Evolutionary conservation across 2,888 invertebrate species (phyloP), one percentile per base, ranked within the genome.

Genomic region (Eupsilia transversa): DNA sequence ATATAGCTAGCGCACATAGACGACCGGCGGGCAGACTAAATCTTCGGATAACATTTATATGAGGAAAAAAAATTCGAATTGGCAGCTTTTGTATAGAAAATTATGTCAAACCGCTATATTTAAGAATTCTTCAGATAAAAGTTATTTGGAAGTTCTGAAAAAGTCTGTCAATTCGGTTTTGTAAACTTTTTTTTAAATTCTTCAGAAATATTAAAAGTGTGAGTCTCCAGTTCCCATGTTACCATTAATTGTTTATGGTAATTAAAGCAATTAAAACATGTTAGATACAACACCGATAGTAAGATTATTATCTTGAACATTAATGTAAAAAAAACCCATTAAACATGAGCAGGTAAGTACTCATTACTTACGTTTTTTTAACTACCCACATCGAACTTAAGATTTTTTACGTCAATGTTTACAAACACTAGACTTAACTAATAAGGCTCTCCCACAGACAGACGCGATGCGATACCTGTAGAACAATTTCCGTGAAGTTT

Each of bases 211-310:
- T 41, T 46, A 69, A 54, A 14, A n/a, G 6, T 63, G 17, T 56
- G 10, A 27, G 33, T 49, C 35, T 30, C 17, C 20, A 56, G 23
- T 64, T 71, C 33, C 33, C 27, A 59, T 49, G 41, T 70, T n/a
- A 54, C 35, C 10, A 59, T 35, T 61, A 43, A 49, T 63, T 57
- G 43, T 43, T 35, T 57, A 76, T 46, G 61, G 14, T 52, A 70
- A 82, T 76, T 56, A 52, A 35, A 56, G 43, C 23, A 61, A 82
- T 70, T 66, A 70, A 65, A 56, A 56, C 43, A 57, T 52, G 9
- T 77, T 14, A 54, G 70, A 82, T 79, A 82, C 65, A 66, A 70
- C 38, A 56, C 56, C 20, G 66, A 78, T 77, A 82, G 9, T 27
- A 12, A 63, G 78, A 71, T 78, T 71, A 35, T 27, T 35, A 80